phyloP scores from a whole-genome alignment of 2,113 vertebrate genomes.

The Albula goreensis region DNA sequence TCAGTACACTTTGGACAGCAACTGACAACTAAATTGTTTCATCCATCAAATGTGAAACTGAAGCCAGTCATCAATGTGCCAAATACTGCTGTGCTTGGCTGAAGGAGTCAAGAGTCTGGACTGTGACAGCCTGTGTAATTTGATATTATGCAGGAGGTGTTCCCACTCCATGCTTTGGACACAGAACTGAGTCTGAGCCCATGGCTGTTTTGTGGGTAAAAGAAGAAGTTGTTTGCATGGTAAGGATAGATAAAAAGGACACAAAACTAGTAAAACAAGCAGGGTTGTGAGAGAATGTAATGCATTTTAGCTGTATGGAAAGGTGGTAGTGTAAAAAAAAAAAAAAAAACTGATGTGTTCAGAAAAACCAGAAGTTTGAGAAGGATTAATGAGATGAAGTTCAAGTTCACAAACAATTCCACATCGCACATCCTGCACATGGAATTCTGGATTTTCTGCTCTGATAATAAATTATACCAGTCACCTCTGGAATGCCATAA shows the following conservation, averaged over 20 bases:
- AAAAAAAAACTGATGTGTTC: background rate
- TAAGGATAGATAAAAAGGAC: background rate
- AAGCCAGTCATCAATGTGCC: background rate
- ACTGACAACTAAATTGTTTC: background rate
- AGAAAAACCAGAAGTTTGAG: background rate
- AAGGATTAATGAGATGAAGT: background rate
- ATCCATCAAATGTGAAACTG: background rate
- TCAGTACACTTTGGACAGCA: background rate
- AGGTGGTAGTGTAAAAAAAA: background rate
- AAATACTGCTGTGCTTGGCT: background rate
- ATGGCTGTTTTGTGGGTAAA: background rate
- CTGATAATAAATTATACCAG: no score
- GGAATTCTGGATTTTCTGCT: no score
- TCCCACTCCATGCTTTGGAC: background rate
- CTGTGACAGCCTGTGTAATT: background rate
- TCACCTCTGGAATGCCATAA: no score
- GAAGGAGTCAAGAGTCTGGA: background rate
- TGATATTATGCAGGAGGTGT: background rate
- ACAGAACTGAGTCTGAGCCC: background rate
- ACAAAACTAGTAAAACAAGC: background rate
- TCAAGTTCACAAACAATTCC: background rate
- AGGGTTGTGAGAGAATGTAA: background rate
- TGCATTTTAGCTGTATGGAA: background rate
- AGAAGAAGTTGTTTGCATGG: background rate
- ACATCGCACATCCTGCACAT: background rate